phyloP scores from a whole-genome alignment of 1,140 invertebrate genomes.

The Trachymyrmex septentrionalis region DNA sequence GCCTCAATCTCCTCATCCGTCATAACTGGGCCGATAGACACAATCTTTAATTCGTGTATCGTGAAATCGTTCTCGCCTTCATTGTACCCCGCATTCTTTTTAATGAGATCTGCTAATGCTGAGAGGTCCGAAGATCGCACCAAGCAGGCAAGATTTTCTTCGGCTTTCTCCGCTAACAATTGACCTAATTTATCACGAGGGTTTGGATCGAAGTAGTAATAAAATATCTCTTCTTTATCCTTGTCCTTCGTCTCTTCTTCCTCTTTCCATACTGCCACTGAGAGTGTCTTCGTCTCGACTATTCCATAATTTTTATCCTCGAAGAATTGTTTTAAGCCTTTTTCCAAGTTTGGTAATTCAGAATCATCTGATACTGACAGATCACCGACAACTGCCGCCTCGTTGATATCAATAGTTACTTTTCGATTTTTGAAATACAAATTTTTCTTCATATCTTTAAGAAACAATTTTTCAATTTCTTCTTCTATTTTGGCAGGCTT shows the following conservation, averaged over 20 bases:
- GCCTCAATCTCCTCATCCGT: slow-evolving; percentile 80
- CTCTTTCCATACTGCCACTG: slow-evolving; percentile 79
- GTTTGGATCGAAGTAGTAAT: slow-evolving; percentile 80
- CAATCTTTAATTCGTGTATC: slow-evolving; percentile 79
- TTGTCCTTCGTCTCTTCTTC: slow-evolving; percentile 78
- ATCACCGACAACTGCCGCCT: slow-evolving; percentile 74
- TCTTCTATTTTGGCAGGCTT: slow-evolving; percentile 63
- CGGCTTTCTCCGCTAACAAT: not conserved
- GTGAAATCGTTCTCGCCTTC: slow-evolving; percentile 68
- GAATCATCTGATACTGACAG: slow-evolving; percentile 50
- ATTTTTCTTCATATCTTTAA: slow-evolving; percentile 73
- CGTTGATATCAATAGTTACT: slow-evolving; percentile 77
- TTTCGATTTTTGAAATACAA: slow-evolving; percentile 80
- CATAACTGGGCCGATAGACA: slow-evolving; percentile 73
- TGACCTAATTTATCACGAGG: slow-evolving; percentile 69
- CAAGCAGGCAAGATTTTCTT: slow-evolving; percentile 72
- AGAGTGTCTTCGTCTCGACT: slow-evolving; percentile 73
- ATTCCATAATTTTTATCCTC: slow-evolving; percentile 77
- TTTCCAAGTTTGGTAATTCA: slow-evolving; percentile 64
- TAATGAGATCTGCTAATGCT: slow-evolving; percentile 72
- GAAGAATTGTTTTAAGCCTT: slow-evolving; percentile 77
- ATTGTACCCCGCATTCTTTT: slow-evolving; percentile 44
- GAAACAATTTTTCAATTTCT: slow-evolving; percentile 63
- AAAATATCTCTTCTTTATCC: slow-evolving; percentile 67
- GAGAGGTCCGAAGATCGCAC: slow-evolving; percentile 70